A percentile compares a stretch with the other conserved stretches of the same genome.
phyloP scores from a whole-genome alignment of 2,113 vertebrate species.

The Gymnogyps californianus region DNA sequence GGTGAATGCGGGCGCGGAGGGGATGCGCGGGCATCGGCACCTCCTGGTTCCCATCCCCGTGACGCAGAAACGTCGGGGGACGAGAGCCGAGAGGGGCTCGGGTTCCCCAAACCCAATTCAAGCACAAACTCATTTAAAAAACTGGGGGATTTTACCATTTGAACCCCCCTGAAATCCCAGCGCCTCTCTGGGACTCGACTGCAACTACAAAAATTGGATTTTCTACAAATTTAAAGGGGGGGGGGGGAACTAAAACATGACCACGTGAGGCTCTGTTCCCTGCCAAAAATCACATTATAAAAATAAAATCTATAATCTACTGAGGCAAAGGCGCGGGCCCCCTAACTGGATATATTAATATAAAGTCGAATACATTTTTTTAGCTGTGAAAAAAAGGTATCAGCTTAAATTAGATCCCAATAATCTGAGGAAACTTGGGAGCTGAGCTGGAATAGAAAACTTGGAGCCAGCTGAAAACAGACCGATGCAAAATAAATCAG shows the following conservation, averaged over 20 bases:
- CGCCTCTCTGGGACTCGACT: rapidly evolving
- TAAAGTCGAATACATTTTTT: neutral
- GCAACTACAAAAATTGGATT: neutral
- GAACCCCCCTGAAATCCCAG: neutral
- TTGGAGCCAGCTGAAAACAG: neutral
- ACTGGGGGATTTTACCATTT: neutral
- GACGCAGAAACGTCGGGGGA: neutral
- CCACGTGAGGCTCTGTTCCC: neutral
- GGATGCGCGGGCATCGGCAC: neutral
- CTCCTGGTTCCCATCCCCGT: neutral
- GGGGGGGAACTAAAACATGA: neutral
- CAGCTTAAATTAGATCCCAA: neutral
- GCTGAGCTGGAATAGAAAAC: neutral
- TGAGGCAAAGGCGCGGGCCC: neutral
- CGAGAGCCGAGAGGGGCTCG: neutral
- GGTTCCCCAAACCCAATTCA: neutral
- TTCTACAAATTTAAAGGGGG: neutral
- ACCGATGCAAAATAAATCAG: neutral
- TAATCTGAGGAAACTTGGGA: neutral
- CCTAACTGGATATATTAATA: neutral
- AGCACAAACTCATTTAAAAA: neutral
- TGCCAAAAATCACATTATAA: neutral
- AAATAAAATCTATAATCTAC: neutral
- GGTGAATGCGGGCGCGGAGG: neutral
- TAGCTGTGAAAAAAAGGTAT: neutral